A percentile compares a stretch with the other conserved stretches of the same genome.
Conservation (phyloP, 2,113 vertebrate species). For the Numida meleagris region DNA sequence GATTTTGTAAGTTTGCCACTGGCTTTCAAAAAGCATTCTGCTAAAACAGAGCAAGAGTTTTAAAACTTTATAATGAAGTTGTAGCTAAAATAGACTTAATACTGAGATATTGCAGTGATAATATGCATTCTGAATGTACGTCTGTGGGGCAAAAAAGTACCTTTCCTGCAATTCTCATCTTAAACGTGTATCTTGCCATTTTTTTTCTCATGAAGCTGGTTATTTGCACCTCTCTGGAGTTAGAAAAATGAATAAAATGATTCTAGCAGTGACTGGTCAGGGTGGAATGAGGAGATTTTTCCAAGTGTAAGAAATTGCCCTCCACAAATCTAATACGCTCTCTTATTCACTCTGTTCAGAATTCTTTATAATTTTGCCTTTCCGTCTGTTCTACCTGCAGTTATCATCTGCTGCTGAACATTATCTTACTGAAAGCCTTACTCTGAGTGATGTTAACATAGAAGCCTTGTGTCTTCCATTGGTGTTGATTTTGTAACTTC, state of each 20-base stretch:
- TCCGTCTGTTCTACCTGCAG: background rate
- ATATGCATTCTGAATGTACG: background rate
- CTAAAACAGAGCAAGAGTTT: background rate
- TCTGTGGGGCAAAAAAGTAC: rapidly evolving
- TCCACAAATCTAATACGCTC: background rate
- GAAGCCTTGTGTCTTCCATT: background rate
- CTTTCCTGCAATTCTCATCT: background rate
- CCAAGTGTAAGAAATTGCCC: background rate
- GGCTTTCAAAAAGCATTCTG: background rate
- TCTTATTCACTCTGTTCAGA: background rate
- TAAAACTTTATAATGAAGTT: background rate
- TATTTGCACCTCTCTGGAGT: background rate
- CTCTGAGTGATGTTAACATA: background rate
- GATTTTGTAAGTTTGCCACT: background rate
- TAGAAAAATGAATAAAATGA: background rate
- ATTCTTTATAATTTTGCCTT: background rate
- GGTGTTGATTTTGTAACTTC: background rate
- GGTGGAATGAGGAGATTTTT: background rate
- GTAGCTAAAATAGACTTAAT: background rate
- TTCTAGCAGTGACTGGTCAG: rapidly evolving
- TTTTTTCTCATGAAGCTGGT: background rate
- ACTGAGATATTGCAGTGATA: background rate
- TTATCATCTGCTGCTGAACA: background rate
- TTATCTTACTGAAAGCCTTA: background rate
- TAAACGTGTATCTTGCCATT: background rate